These are phyloP conservation scores for Menidia beryllina DNA, from an alignment of 2,113 vertebrate genomes.

Conservation along the genomic window DNA sequence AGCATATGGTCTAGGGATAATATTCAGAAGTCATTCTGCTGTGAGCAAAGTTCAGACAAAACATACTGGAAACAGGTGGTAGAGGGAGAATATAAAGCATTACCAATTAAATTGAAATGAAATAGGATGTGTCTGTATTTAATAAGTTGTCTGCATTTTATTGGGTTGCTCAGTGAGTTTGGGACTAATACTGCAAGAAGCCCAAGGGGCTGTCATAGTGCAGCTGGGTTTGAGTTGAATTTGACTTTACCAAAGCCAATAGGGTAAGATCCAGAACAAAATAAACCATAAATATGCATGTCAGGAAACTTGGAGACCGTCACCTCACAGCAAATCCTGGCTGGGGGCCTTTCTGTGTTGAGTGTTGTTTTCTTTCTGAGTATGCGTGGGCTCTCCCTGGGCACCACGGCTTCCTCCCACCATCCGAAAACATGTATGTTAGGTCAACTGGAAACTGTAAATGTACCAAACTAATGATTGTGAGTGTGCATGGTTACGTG, in stretches of 20 bases:
- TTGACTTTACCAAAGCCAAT: constrained; percentile 17
- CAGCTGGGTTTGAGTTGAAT: constrained; percentile 21
- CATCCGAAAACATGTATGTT: too few relatives aligned
- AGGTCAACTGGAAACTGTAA: too few relatives aligned
- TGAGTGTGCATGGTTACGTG: too few relatives aligned
- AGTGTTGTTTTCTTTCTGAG: too few relatives aligned
- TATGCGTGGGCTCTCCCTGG: too few relatives aligned
- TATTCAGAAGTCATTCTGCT: constrained; percentile 27
- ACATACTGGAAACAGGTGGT: constrained; percentile 40
- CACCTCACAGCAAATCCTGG: too few relatives aligned
- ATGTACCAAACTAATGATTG: too few relatives aligned
- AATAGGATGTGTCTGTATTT: constrained; percentile 31
- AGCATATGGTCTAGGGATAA: constrained; percentile 52
- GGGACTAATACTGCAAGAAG: constrained; percentile 28
- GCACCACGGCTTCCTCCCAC: too few relatives aligned
- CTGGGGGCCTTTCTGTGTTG: too few relatives aligned
- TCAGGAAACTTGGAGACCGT: neutral
- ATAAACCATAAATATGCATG: constrained; percentile 10
- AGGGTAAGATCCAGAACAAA: constrained; percentile 1
- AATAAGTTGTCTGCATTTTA: constrained; percentile 28
- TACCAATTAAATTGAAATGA: constrained; percentile 8
- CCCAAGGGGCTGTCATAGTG: constrained; percentile 19
- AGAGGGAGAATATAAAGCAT: constrained; percentile 21
- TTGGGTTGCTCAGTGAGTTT: constrained; percentile 19
- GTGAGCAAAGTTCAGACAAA: constrained; percentile 4